phyloP scores from a whole-genome alignment of 2,113 vertebrate genomes.

The Elanus axillaris region DNA sequence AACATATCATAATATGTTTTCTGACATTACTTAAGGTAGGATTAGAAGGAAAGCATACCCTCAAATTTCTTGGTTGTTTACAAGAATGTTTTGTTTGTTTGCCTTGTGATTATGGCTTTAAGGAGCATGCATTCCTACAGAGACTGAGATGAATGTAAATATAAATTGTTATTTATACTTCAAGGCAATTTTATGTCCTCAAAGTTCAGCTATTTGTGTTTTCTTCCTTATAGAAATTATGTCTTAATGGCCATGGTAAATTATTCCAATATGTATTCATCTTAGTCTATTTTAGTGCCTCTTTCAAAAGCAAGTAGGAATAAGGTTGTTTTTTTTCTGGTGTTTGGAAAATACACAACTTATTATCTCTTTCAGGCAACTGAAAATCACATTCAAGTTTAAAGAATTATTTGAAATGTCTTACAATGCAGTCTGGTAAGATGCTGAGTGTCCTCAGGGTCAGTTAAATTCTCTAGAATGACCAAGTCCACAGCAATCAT shows the following conservation, averaged over 20 bases:
- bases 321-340: not conserved
- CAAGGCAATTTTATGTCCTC: not conserved
- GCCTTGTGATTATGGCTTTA: not conserved
- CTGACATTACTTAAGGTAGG: not conserved
- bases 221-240: constrained; percentile 6
- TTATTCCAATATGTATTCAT: not conserved
- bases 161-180: constrained; percentile 24
- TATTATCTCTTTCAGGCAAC: constrained; percentile 31
- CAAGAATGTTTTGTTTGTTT: not conserved
- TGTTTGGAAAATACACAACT: constrained; percentile 20
- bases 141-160: not conserved
- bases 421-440: not conserved
- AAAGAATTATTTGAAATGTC: constrained; percentile 5
- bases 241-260: constrained; percentile 5
- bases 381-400: constrained; percentile 1
- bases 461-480: not conserved
- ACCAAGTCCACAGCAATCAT: not conserved
- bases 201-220: constrained; percentile 17
- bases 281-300: not conserved
- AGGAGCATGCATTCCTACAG: not conserved
- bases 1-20: not conserved
- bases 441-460: not conserved
- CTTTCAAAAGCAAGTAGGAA: constrained; percentile 13
- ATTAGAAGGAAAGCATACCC: not conserved
- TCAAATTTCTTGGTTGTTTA: not conserved